phyloP scores from a whole-genome alignment of 2,797 vertebrate species.

The Carcharodon carcharias region DNA sequence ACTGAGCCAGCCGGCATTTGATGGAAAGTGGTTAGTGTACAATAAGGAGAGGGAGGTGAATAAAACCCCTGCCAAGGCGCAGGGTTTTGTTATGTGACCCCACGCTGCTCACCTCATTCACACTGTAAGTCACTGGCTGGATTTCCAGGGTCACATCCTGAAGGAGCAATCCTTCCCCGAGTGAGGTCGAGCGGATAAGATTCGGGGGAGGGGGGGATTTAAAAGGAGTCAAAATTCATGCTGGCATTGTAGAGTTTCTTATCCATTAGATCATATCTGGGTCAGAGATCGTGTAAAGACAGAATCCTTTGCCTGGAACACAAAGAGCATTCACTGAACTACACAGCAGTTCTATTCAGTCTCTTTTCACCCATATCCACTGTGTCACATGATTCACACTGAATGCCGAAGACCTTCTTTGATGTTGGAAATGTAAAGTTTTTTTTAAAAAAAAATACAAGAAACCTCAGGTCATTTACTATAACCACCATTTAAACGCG shows the following conservation, averaged over 20 bases:
- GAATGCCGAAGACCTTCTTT: conserved; percentile 50
- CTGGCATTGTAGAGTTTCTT: conserved; percentile 53
- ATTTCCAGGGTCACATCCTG: conserved; percentile 18
- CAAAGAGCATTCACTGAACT: conserved; percentile 57
- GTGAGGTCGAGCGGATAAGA: conserved; percentile 17
- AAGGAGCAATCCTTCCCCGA: neutral
- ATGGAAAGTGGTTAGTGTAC: neutral
- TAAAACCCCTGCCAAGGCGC: neutral
- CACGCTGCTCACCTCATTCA: conserved; percentile 16
- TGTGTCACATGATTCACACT: conserved; percentile 43
- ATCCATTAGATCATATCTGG: conserved; percentile 70
- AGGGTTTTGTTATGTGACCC: neutral
- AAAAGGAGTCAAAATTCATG: conserved; percentile 48
- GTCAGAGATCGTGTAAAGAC: conserved; percentile 69
- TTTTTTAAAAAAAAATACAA: conserved; percentile 26
- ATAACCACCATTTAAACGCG: conserved; percentile 51
- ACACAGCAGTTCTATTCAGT: conserved; percentile 48
- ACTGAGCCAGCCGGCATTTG: neutral
- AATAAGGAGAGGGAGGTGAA: neutral
- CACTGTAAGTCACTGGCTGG: neutral
- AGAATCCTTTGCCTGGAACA: conserved; percentile 51
- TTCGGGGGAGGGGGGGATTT: conserved; percentile 44
- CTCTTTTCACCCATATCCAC: conserved; percentile 47
- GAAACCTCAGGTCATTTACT: conserved; percentile 33
- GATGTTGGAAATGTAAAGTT: conserved; percentile 41